Conservation (phyloP, 2,888 invertebrate genomes). For the Amphipoea oculea region DNA sequence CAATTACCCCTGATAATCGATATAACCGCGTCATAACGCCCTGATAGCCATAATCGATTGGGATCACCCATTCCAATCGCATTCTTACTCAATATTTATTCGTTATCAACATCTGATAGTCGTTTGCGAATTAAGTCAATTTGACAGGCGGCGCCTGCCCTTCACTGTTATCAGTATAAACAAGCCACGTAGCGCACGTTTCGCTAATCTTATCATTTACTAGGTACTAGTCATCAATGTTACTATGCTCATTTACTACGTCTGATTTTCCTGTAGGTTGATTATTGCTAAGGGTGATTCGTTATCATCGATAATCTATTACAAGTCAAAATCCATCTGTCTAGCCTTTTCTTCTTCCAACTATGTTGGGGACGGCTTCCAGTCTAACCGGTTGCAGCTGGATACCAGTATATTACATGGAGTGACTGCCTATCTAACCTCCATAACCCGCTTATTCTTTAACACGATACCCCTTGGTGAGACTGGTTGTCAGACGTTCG, state of each 20-base stretch:
- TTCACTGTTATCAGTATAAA: slow-evolving; percentile 41
- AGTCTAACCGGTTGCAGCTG: background rate
- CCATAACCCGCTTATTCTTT: too few relatives aligned
- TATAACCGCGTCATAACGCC: slow-evolving; percentile 23
- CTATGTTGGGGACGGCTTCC: background rate
- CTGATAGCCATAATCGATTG: slow-evolving; percentile 28
- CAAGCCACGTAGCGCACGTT: slow-evolving; percentile 40
- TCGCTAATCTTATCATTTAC: slow-evolving; percentile 43
- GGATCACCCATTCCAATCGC: slow-evolving; percentile 19
- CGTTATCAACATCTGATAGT: slow-evolving; percentile 29
- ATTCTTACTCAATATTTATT: slow-evolving; percentile 43
- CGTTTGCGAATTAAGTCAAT: slow-evolving; percentile 5
- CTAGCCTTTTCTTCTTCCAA: background rate
- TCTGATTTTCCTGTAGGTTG: background rate
- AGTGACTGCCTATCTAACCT: too few relatives aligned
- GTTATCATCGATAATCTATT: background rate
- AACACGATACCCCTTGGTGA: too few relatives aligned
- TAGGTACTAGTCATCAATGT: slow-evolving; percentile 24
- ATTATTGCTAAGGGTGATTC: background rate
- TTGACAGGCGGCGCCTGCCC: slow-evolving; percentile 16
- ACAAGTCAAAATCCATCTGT: background rate
- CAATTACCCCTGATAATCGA: slow-evolving; percentile 8
- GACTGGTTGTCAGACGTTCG: too few relatives aligned
- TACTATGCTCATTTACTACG: slow-evolving; percentile 35
- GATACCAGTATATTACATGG: too few relatives aligned